Evolutionary conservation across 2,797 vertebrate species (phyloP), one percentile per base, ranked within the genome.

Genomic region (Amblyopsis hoosieri): DNA sequence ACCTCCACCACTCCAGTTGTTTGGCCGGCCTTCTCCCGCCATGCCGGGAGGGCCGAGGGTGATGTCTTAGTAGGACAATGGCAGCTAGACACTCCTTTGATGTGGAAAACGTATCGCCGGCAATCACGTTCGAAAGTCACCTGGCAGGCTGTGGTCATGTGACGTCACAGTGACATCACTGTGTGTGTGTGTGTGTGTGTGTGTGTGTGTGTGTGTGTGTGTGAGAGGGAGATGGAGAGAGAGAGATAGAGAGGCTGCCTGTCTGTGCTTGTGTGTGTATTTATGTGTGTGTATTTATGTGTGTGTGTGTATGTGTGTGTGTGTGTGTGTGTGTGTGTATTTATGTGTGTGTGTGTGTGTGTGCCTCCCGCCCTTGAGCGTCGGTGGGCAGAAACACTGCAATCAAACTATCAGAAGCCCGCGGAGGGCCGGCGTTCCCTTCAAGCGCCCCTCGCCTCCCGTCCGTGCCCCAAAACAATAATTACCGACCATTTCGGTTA

Each of bases 351-450:
- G 15, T 47, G 11, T 49, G 57, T 14, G 17, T 60, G 68, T 56
- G 53, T 37, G 61, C 60, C 71, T 62, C 64, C 69, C 56, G 33
- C 64, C 73, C 67, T 69, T 19, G 66, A 78, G 82, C 83, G 81
- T 82, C 71, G 19, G 74, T 80, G 75, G 77, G 72, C 79, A 65
- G 77, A 81, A 94, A 93, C 93, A 93, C 94, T 93, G 91, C 95
- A 96, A 95, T 97, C 95, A 95, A 94, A 94, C 94, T 93, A 96
- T 95, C 95, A 94, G 92, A 91, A 92, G 33, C 51, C 17, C 91
- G 86, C 94, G 91, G 91, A 93, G 84, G 94, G 95, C 94, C 91
- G 91, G 91, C 91, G 91, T 72, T 77, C 93, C 91, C 93, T 95
- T 95, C 92, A 93, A 92, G 93, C 90, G 88, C 94, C 93, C 94